phyloP scores from a whole-genome alignment of 2,888 invertebrate species.

The Uloborus plumipes region DNA sequence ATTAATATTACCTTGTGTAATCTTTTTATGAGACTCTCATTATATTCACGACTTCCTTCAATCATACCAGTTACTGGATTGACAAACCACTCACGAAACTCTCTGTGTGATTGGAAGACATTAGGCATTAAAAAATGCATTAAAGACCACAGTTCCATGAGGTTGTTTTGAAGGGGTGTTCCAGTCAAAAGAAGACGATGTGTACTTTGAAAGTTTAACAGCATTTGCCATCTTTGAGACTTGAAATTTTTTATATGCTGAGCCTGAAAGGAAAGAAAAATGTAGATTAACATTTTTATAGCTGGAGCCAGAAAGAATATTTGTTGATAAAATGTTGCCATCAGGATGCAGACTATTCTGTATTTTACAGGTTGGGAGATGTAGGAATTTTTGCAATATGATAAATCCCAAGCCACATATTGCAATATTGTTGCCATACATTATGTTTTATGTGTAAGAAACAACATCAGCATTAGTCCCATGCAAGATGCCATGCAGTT shows the following conservation, averaged over 20 bases:
- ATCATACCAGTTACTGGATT: conserved; percentile 97
- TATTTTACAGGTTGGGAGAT: too few species aligned
- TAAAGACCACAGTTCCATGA: conserved; percentile 97
- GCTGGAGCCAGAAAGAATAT: too few species aligned
- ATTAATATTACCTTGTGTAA: conserved; percentile 83
- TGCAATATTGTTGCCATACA: too few species aligned
- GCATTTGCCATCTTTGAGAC: conserved; percentile 97
- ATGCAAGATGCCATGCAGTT: too few species aligned
- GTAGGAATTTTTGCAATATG: too few species aligned
- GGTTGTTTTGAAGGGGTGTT: conserved; percentile 94
- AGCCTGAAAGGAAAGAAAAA: conserved; percentile 76
- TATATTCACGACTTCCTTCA: conserved; percentile 91
- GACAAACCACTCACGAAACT: conserved; percentile 88
- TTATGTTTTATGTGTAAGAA: too few species aligned
- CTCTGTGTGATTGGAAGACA: conserved; percentile 94
- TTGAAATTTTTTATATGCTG: conserved; percentile 99
- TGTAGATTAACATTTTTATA: not conserved
- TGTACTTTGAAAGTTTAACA: conserved; percentile 94
- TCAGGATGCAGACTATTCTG: too few species aligned
- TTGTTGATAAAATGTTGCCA: too few species aligned
- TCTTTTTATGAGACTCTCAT: conserved; percentile 87
- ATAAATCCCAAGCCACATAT: too few species aligned
- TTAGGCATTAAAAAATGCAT: conserved; percentile 99
- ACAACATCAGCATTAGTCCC: too few species aligned
- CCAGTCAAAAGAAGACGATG: conserved; percentile 91